Percentiles rank a stretch among this genome's conserved stretches.
Conservation (phyloP, 2,888 invertebrate species). For the Malacosoma neustria region DNA sequence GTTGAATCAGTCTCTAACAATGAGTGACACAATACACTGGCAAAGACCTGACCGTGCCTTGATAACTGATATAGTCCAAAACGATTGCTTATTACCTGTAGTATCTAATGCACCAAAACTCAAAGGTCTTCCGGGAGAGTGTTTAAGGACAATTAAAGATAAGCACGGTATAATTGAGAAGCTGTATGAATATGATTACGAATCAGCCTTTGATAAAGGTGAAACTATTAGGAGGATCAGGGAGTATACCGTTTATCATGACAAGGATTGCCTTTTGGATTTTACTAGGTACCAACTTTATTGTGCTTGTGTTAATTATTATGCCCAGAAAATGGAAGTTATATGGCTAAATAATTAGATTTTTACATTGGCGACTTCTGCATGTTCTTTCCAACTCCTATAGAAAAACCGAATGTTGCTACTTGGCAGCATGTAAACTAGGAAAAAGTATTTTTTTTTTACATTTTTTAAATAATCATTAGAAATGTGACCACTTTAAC, state of each 20-base stretch:
- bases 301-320: too few relatives aligned
- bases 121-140: constrained; percentile 52
- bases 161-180: constrained; percentile 58
- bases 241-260: constrained; percentile 57
- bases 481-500: too few relatives aligned
- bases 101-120: constrained; percentile 35
- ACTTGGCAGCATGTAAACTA: too few relatives aligned
- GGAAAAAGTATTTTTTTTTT: too few relatives aligned
- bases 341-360: too few relatives aligned
- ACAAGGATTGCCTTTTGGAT: constrained; percentile 54
- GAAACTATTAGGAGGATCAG: constrained; percentile 50
- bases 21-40: constrained; percentile 11
- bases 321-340: too few relatives aligned
- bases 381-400: too few relatives aligned
- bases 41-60: constrained; percentile 9
- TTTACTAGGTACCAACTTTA: constrained; percentile 37
- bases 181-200: constrained; percentile 50
- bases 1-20: constrained; percentile 5
- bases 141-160: constrained; percentile 57
- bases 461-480: too few relatives aligned
- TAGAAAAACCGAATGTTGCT: too few relatives aligned
- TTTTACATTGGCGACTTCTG: too few relatives aligned
- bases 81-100: constrained; percentile 20
- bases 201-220: constrained; percentile 38
- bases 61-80: constrained; percentile 22